Percentiles rank a stretch among this genome's conserved stretches.
Conservation (phyloP, 2,888 invertebrate species). For the Eristalis arbustorum region DNA sequence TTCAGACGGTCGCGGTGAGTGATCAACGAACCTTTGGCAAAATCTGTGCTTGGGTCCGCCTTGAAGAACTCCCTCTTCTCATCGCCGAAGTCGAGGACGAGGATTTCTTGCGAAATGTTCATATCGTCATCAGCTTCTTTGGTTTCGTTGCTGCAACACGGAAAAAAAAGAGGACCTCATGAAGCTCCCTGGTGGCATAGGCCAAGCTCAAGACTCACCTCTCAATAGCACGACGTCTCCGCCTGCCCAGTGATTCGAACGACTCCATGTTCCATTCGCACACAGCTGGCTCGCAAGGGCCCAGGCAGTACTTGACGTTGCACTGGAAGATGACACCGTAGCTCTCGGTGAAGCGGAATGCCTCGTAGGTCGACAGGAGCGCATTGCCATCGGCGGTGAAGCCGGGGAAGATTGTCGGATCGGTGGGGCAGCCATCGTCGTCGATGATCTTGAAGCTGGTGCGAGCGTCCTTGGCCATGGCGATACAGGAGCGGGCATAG, state of each 20-base stretch:
- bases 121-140: constrained; percentile 85
- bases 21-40: constrained; percentile 84
- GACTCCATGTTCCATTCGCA: constrained; percentile 96
- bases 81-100: constrained; percentile 95
- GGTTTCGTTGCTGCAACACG: constrained; percentile 82
- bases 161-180: not conserved
- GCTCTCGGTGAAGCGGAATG: constrained; percentile 96
- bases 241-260: constrained; percentile 91
- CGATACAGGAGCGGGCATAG: constrained; percentile 96
- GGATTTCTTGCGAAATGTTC: constrained; percentile 96
- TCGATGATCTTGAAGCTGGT: constrained; percentile 98
- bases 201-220: constrained; percentile 72
- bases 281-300: constrained; percentile 95
- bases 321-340: constrained; percentile 98
- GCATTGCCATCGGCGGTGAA: constrained; percentile 95
- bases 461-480: constrained; percentile 98
- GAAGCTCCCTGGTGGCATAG: constrained; percentile 58
- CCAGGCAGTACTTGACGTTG: constrained; percentile 97
- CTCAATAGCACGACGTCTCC: constrained; percentile 86
- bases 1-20: too few species aligned
- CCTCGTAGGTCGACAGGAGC: constrained; percentile 94
- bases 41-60: constrained; percentile 88
- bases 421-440: constrained; percentile 96
- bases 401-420: constrained; percentile 95
- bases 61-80: constrained; percentile 91